These are phyloP conservation scores for Liodrosophila aerea DNA, from an alignment of 2,888 invertebrate genomes.

Conservation along the genomic window DNA sequence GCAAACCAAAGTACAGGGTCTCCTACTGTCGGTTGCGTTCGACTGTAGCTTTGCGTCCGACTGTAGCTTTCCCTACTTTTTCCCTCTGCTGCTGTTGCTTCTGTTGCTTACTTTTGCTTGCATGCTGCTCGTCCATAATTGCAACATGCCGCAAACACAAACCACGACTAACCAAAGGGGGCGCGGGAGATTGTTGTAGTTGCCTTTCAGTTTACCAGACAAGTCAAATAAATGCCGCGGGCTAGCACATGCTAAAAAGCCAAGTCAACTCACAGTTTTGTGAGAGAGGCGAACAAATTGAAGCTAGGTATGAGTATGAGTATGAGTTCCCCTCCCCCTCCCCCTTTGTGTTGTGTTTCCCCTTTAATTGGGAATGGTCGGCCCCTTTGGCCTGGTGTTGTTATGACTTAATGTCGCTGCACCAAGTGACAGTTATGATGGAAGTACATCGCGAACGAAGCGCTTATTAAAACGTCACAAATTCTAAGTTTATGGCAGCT, in stretches of 20 bases:
- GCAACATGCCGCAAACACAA: conserved; percentile 70
- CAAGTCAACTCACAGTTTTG: conserved; percentile 33
- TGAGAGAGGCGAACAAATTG: conserved; percentile 44
- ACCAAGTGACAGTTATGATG: conserved; percentile 65
- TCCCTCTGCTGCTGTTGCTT: conserved; percentile 3
- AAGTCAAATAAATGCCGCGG: conserved; percentile 72
- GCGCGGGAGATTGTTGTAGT: neutral
- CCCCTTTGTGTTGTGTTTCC: conserved; percentile 4
- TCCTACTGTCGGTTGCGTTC: too few relatives aligned
- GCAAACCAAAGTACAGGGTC: too few relatives aligned
- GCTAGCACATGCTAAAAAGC: conserved; percentile 45
- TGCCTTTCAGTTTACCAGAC: conserved; percentile 36
- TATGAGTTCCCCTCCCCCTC: neutral
- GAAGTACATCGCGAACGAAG: conserved; percentile 57
- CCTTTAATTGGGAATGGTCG: neutral
- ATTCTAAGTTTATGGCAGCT: conserved; percentile 80
- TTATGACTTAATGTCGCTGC: conserved; percentile 72
- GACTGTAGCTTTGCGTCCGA: too few relatives aligned
- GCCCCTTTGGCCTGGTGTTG: conserved; percentile 48
- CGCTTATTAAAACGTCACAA: conserved; percentile 80
- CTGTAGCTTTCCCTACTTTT: conserved; percentile 6
- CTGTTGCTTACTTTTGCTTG: conserved; percentile 50
- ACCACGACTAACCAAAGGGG: conserved; percentile 23
- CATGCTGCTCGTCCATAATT: conserved; percentile 73
- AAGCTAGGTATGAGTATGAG: conserved; percentile 26